Percentiles rank a stretch among this genome's conserved stretches.
Evolutionary conservation across 37 sponge, comb jelly and placozoan genomes (phyloP).

Genomic region (Ephydatia muelleri): DNA sequence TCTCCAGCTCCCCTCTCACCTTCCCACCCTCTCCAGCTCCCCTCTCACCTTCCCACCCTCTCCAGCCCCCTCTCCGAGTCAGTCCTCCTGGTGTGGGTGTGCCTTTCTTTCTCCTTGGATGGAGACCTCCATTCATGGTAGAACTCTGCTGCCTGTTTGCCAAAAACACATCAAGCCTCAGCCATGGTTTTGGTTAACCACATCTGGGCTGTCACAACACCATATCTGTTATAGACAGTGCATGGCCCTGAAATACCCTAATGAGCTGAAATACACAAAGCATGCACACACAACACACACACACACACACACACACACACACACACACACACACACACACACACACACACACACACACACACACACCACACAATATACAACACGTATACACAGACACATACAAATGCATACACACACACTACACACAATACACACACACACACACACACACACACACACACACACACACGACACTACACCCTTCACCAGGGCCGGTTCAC

Average conservation of each 20-base stretch:
- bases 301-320: conserved; percentile 1
- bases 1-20: background rate
- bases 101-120: conserved; percentile 44
- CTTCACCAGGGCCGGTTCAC: too few relatives aligned
- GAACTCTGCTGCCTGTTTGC: conserved; percentile 67
- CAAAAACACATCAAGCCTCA: background rate
- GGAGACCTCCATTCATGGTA: conserved; percentile 82
- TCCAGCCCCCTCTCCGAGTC: conserved; percentile 91
- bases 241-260: background rate
- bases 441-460: conserved; percentile 15
- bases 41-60: conserved; percentile 86
- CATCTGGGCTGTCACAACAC: background rate
- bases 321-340: conserved; percentile 17
- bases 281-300: conserved; percentile 42
- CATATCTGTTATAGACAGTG: background rate
- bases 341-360: conserved; percentile 24
- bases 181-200: background rate
- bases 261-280: background rate
- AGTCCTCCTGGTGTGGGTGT: conserved; percentile 51
- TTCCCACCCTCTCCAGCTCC: conserved; percentile 90
- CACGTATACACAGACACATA: background rate
- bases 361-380: conserved; percentile 34
- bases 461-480: background rate
- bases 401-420: background rate
- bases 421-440: conserved; percentile 24